phyloP scores from a whole-genome alignment of 1,140 invertebrate species.

The Caligus rogercresseyi region DNA sequence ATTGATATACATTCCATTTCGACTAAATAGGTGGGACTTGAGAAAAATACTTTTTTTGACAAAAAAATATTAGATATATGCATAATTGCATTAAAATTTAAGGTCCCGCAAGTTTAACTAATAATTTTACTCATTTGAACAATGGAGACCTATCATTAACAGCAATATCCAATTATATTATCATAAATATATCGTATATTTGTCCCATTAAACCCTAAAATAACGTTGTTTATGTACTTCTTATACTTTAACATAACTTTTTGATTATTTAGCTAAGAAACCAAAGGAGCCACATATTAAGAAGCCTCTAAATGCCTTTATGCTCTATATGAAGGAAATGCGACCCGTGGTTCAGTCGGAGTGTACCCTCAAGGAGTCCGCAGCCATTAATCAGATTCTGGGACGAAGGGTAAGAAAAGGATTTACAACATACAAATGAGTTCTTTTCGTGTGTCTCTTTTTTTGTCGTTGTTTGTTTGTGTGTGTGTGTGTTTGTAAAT shows the following conservation, averaged over 20 bases:
- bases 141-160: not conserved
- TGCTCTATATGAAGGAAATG: constrained; percentile 99
- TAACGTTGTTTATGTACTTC: not conserved
- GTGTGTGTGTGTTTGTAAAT: too few species aligned
- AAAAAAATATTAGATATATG: too few species aligned
- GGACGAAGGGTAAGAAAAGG: constrained; percentile 68
- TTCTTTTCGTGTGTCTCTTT: constrained; percentile 24
- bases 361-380: constrained; percentile 93
- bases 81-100: too few species aligned
- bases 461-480: constrained; percentile 1
- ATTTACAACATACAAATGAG: too few species aligned
- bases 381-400: constrained; percentile 97
- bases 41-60: too few species aligned
- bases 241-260: not conserved
- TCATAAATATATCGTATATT: not conserved
- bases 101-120: too few species aligned
- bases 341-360: constrained; percentile 91
- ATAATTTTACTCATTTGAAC: too few species aligned
- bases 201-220: not conserved
- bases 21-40: too few species aligned
- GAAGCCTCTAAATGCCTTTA: constrained; percentile 98
- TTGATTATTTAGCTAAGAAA: not conserved
- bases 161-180: not conserved
- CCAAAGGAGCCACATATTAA: constrained; percentile 82
- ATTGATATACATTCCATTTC: too few species aligned